These are phyloP conservation scores for Colossoma macropomum DNA, from an alignment of 2,113 vertebrate species.

Conservation along the genomic window DNA sequence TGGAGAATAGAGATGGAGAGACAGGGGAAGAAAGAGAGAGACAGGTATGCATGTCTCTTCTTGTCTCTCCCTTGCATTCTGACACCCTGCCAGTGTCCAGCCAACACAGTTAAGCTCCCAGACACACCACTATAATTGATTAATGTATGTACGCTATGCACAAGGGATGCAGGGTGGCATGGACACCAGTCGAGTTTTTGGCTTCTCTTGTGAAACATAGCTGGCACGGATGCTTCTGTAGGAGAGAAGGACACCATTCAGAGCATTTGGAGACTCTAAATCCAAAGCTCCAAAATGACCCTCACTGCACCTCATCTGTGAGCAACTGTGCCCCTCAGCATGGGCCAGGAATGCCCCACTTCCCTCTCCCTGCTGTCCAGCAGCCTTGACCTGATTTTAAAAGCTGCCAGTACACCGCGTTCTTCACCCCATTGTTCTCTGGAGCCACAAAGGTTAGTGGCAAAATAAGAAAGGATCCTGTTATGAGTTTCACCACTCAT, in stretches of 20 bases:
- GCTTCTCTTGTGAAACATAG: slow-evolving; percentile 55
- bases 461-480: slow-evolving; percentile 34
- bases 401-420: slow-evolving; percentile 41
- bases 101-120: slow-evolving; percentile 48
- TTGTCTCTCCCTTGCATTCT: background rate
- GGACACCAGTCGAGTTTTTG: slow-evolving; percentile 55
- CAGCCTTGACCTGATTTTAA: slow-evolving; percentile 66
- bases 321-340: slow-evolving; percentile 42
- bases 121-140: slow-evolving; percentile 53
- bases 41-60: background rate
- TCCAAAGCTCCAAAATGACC: slow-evolving; percentile 51
- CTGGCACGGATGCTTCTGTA: slow-evolving; percentile 48
- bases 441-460: slow-evolving; percentile 55
- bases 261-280: slow-evolving; percentile 47
- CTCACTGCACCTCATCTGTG: slow-evolving; percentile 37
- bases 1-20: too few relatives aligned
- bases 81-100: slow-evolving; percentile 1
- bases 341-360: slow-evolving; percentile 55
- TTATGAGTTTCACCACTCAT: slow-evolving; percentile 63
- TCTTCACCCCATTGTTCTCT: slow-evolving; percentile 62
- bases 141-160: slow-evolving; percentile 61
- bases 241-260: slow-evolving; percentile 57
- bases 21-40: background rate
- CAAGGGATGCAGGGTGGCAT: slow-evolving; percentile 35
- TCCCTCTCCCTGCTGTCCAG: slow-evolving; percentile 44